Evolutionary conservation across 2,797 vertebrate species (phyloP).

Genomic region (Apogon hyalosoma): DNA sequence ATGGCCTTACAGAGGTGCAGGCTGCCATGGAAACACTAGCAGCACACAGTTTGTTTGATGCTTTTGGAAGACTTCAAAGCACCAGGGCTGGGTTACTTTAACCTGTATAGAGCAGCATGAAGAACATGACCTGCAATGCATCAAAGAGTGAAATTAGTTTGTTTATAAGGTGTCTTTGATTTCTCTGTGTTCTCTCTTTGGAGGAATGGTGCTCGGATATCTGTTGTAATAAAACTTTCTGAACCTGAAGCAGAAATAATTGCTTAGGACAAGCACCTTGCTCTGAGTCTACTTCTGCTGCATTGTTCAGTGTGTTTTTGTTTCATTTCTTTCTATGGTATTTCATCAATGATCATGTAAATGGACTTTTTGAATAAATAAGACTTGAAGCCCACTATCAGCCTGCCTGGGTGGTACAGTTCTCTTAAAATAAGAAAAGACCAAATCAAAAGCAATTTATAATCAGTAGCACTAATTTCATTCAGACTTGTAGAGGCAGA

Average conservation of each 20-base stretch:
- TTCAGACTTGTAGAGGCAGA: constrained; percentile 14
- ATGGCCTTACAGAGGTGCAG: constrained; percentile 31
- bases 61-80: constrained; percentile 71
- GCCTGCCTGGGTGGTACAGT: constrained; percentile 10
- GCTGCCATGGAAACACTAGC: constrained; percentile 66
- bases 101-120: constrained; percentile 56
- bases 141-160: constrained; percentile 57
- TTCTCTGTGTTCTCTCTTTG: constrained; percentile 25
- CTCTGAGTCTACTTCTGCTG: background rate
- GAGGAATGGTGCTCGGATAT: constrained; percentile 10
- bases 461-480: constrained; percentile 33
- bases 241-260: constrained; percentile 42
- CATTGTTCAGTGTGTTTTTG: constrained; percentile 3
- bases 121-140: constrained; percentile 58
- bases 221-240: constrained; percentile 17
- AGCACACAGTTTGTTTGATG: constrained; percentile 48
- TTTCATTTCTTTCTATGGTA: constrained; percentile 6
- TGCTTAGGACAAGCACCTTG: constrained; percentile 11
- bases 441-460: constrained; percentile 24
- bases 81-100: constrained; percentile 47
- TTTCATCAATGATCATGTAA: constrained; percentile 17
- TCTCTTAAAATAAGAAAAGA: constrained; percentile 17
- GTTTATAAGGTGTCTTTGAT: constrained; percentile 60
- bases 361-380: constrained; percentile 24
- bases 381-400: constrained; percentile 11